A percentile compares a stretch with the other conserved stretches of the same genome.
Conservation (phyloP, 1,140 invertebrate species). For the Achatina immaculata region DNA sequence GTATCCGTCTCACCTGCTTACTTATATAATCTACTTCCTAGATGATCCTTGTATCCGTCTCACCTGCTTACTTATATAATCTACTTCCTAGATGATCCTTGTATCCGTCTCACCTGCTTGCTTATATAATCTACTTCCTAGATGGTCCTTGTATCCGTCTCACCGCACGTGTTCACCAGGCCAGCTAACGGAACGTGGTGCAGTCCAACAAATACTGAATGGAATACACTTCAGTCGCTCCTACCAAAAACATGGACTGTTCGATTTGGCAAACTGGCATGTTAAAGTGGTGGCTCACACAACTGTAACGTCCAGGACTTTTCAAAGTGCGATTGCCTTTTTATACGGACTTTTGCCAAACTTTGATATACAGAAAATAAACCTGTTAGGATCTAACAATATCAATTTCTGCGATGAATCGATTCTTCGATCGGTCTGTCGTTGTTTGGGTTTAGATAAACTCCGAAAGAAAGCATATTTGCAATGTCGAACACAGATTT, state of each 20-base stretch:
- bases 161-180: constrained; percentile 18
- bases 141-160: constrained; percentile 8
- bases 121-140: not conserved
- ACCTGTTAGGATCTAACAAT: constrained; percentile 67
- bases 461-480: constrained; percentile 46
- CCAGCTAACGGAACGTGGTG: constrained; percentile 18
- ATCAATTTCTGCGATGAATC: constrained; percentile 55
- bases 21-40: too few species aligned
- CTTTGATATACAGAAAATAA: constrained; percentile 73
- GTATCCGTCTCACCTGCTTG: too few species aligned
- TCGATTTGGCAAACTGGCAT: constrained; percentile 65
- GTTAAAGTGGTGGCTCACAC: constrained; percentile 83
- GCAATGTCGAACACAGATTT: constrained; percentile 40
- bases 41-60: too few species aligned
- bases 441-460: constrained; percentile 72
- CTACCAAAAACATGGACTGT: constrained; percentile 74
- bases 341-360: constrained; percentile 82
- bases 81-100: too few species aligned
- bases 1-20: not conserved
- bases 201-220: constrained; percentile 18
- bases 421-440: constrained; percentile 78
- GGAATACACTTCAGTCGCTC: constrained; percentile 74
- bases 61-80: too few species aligned
- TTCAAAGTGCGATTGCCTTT: constrained; percentile 87
- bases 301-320: constrained; percentile 87